Evolutionary conservation across 2,888 invertebrate species (phyloP).

Genomic region (Eupeodes luniger): DNA sequence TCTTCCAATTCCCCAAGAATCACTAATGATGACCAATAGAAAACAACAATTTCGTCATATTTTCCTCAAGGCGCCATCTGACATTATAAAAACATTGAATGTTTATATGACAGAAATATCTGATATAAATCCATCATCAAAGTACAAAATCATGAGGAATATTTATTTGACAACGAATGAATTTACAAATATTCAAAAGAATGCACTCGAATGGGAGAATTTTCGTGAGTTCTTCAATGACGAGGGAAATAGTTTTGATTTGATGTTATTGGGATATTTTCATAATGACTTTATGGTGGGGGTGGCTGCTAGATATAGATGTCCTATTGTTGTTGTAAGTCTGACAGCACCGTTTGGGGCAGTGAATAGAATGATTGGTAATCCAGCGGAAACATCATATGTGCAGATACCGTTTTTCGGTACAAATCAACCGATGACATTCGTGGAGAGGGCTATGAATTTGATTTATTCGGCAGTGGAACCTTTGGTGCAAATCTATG

Average conservation of each 20-base stretch:
- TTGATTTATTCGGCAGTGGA: conserved; percentile 43
- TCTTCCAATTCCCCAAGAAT: conserved; percentile 40
- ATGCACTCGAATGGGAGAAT: conserved; percentile 1
- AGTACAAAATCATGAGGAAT: conserved; percentile 6
- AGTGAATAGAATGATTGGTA: conserved; percentile 56
- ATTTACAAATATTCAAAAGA: conserved; percentile 35
- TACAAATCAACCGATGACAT: conserved; percentile 52
- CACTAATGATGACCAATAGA: neutral
- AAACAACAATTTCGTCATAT: conserved; percentile 41
- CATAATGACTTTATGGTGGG: conserved; percentile 72
- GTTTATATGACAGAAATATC: neutral
- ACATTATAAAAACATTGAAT: neutral
- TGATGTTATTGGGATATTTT: conserved; percentile 61
- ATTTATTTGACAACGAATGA: neutral
- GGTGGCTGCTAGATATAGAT: conserved; percentile 50
- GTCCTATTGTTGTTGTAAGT: conserved; percentile 38
- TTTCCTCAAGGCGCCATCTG: neutral
- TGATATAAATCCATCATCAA: neutral
- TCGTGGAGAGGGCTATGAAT: conserved; percentile 37
- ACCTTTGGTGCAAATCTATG: conserved; percentile 26
- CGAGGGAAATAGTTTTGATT: conserved; percentile 59
- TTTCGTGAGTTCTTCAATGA: conserved; percentile 40
- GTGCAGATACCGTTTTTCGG: conserved; percentile 56
- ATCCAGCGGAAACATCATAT: conserved; percentile 54
- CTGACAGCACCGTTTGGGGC: conserved; percentile 38